Conservation (phyloP, 1,140 invertebrate species). For the Oppia nitens region DNA sequence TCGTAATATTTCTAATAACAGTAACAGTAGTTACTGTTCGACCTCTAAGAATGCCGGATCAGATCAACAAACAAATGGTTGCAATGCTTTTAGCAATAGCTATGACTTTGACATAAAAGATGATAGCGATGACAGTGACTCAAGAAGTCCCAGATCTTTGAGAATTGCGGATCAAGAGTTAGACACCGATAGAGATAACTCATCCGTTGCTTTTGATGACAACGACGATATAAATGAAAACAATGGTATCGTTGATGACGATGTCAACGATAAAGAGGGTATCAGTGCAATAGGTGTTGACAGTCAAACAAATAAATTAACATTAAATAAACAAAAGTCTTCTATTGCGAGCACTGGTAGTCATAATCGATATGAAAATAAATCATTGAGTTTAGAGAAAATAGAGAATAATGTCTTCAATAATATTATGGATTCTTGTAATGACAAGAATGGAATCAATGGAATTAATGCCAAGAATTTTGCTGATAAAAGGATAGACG, state of each 20-base stretch:
- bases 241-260: neutral
- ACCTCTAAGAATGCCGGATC: neutral
- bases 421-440: neutral
- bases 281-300: too few relatives aligned
- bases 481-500: too few relatives aligned
- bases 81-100: neutral
- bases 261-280: neutral
- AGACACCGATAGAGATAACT: neutral
- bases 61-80: neutral
- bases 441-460: neutral
- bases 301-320: too few relatives aligned
- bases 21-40: neutral
- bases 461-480: neutral
- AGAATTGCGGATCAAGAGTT: neutral
- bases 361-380: neutral
- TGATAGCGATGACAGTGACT: neutral
- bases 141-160: neutral
- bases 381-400: neutral
- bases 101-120: neutral
- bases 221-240: neutral
- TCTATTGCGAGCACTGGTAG: neutral
- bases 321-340: too few relatives aligned
- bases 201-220: neutral
- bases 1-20: neutral
- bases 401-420: neutral